Evolutionary conservation across 1,140 invertebrate species (phyloP).

Genomic region (Drosophila pectinifera): DNA sequence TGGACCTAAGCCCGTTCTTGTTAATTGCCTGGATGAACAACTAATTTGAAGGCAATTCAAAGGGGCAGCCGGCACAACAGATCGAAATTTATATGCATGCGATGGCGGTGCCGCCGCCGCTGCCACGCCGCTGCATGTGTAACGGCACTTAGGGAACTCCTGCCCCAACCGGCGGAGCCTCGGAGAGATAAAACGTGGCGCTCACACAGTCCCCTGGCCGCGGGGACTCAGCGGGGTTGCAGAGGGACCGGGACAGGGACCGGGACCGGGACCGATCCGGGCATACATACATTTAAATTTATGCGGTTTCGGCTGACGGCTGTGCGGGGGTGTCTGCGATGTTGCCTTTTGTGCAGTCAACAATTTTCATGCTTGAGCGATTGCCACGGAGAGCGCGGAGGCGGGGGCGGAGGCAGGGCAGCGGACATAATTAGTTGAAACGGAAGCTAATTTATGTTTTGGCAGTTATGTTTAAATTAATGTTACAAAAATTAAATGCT

Average conservation of each 20-base stretch:
- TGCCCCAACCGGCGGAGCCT: background rate
- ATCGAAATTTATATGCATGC: constrained; percentile 73
- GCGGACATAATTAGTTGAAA: constrained; percentile 83
- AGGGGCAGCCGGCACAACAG: constrained; percentile 73
- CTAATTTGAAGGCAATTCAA: constrained; percentile 82
- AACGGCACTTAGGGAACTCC: constrained; percentile 69
- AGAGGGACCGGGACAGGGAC: too few relatives aligned
- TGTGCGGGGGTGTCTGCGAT: constrained; percentile 46
- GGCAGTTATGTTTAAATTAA: constrained; percentile 85
- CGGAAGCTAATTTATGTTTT: constrained; percentile 85
- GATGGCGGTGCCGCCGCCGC: constrained; percentile 21
- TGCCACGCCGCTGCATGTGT: constrained; percentile 78
- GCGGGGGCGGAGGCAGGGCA: constrained; percentile 5
- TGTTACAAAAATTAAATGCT: constrained; percentile 85
- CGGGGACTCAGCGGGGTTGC: constrained; percentile 6
- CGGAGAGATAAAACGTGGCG: constrained; percentile 71
- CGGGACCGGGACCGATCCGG: constrained; percentile 6
- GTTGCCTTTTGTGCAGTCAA: constrained; percentile 82
- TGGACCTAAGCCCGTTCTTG: constrained; percentile 54
- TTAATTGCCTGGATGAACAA: constrained; percentile 83
- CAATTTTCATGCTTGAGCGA: constrained; percentile 82
- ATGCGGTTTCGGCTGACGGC: constrained; percentile 48
- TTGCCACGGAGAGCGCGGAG: constrained; percentile 51
- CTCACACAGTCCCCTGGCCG: constrained; percentile 22
- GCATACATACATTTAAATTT: constrained; percentile 70